Evolutionary conservation across 2,113 vertebrate species (phyloP).

Genomic region (Ginglymostoma cirratum): DNA sequence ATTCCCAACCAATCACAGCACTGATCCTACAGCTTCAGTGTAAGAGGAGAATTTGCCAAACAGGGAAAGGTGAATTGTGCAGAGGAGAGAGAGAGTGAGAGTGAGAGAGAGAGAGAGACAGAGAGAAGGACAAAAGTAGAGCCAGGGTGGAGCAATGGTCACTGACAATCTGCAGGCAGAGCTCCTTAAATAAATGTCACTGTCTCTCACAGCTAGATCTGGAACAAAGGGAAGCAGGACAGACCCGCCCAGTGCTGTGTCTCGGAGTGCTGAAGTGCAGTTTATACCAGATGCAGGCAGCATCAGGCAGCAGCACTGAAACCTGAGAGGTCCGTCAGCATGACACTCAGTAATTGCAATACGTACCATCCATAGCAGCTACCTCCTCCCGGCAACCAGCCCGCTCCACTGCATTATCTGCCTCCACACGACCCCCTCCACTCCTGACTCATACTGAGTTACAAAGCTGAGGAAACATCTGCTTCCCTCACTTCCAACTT

Average conservation of each 20-base stretch:
- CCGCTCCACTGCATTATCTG: not conserved
- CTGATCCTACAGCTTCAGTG: not conserved
- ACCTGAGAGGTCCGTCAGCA: not conserved
- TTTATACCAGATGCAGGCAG: not conserved
- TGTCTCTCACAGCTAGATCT: not conserved
- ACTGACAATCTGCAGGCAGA: not conserved
- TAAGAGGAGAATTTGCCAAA: not conserved
- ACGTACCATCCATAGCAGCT: no score
- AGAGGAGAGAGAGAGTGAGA: not conserved
- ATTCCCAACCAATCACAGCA: conserved; percentile 28
- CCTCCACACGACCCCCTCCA: not conserved
- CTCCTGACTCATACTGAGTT: not conserved
- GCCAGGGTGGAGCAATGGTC: not conserved
- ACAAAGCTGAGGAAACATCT: not conserved
- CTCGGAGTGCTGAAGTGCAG: not conserved
- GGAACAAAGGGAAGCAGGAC: not conserved
- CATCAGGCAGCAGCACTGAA: no score
- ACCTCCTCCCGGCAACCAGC: not conserved
- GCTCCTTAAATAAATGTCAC: not conserved
- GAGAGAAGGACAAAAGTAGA: not conserved
- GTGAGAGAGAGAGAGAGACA: not conserved
- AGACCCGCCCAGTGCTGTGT: not conserved
- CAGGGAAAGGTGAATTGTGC: not conserved
- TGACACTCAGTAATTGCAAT: not conserved
- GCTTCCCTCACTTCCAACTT: not conserved